phyloP scores from a whole-genome alignment of 2,797 vertebrate genomes.

The Ambastaia sidthimunki region DNA sequence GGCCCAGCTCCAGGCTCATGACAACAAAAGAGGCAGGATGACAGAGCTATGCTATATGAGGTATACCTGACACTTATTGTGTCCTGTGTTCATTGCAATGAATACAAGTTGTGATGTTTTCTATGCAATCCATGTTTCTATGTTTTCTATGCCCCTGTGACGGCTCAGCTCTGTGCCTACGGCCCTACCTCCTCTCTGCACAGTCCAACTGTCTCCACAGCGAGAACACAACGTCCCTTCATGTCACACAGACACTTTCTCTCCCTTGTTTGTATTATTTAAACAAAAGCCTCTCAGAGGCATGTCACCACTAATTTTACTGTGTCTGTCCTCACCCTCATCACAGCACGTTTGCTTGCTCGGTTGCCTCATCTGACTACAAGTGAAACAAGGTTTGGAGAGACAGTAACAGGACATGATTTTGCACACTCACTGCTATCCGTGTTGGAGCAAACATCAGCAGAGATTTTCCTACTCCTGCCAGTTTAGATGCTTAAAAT shows the following conservation, averaged over 20 bases:
- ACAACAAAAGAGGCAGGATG: not conserved
- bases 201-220: not conserved
- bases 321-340: not conserved
- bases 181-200: not conserved
- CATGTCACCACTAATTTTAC: not conserved
- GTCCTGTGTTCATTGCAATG: not conserved
- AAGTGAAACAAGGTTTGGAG: not conserved
- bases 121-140: slow-evolving; percentile 34
- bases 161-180: not conserved
- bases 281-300: not conserved
- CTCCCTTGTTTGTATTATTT: not conserved
- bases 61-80: not conserved
- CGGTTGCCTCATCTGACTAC: not conserved
- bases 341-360: not conserved
- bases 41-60: not conserved
- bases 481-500: slow-evolving; percentile 59
- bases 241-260: not conserved
- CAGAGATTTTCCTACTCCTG: slow-evolving; percentile 49
- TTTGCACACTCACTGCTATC: too few relatives aligned
- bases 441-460: slow-evolving; percentile 26
- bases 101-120: not conserved
- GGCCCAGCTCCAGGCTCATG: not conserved
- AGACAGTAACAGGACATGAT: not conserved
- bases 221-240: not conserved
- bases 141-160: not conserved